These are phyloP conservation scores for Lepidurus apus DNA, from an alignment of 1,140 invertebrate species.

Conservation along the genomic window DNA sequence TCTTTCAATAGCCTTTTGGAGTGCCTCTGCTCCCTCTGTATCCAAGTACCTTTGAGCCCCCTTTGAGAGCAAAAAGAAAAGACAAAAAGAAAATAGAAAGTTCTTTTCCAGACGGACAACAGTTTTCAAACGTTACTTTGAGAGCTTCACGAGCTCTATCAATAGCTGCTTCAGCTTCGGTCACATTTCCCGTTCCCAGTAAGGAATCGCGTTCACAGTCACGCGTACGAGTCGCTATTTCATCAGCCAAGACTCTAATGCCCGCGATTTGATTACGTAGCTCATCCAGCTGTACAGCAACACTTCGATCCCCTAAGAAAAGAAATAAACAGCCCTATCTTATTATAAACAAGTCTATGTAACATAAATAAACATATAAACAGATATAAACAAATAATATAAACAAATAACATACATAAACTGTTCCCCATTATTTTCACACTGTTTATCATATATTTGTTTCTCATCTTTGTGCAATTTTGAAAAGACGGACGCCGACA, in stretches of 20 bases:
- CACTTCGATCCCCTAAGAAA: conserved; percentile 51
- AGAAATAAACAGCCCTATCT: not conserved
- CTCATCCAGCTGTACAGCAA: conserved; percentile 62
- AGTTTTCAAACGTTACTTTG: conserved; percentile 43
- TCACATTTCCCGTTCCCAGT: conserved; percentile 61
- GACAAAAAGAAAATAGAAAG: not conserved
- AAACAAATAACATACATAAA: no score
- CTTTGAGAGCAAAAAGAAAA: conserved; percentile 44
- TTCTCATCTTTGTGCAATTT: no score
- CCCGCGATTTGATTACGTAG: conserved; percentile 51
- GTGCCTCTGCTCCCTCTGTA: conserved; percentile 68
- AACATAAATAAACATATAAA: no score
- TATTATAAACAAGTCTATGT: not conserved
- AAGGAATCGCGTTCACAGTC: conserved; percentile 56
- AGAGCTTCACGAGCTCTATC: conserved; percentile 64
- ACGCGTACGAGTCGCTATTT: conserved; percentile 49
- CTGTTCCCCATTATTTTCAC: no score
- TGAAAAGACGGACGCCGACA: no score
- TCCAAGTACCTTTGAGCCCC: conserved; percentile 68
- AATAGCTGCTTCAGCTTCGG: conserved; percentile 65
- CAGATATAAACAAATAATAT: no score
- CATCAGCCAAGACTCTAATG: conserved; percentile 50
- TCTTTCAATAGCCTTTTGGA: conserved; percentile 70
- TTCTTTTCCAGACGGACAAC: not conserved
- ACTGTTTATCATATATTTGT: no score